phyloP scores from a whole-genome alignment of 1,140 invertebrate species.

The Microplitis mediator region DNA sequence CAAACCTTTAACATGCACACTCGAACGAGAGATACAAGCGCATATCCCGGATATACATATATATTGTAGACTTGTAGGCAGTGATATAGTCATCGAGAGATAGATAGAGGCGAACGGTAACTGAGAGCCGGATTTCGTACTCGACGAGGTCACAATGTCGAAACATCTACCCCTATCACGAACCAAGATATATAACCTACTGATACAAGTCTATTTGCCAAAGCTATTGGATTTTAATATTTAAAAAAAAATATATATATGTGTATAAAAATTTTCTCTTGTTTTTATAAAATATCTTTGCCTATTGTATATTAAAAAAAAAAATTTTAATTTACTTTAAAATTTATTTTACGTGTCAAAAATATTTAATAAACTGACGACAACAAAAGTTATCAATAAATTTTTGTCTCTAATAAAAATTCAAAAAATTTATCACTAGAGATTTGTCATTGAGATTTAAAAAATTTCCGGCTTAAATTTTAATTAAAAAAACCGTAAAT shows the following conservation, averaged over 20 bases:
- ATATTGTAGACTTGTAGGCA: not conserved
- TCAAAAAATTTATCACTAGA: no score
- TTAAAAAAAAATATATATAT: not conserved
- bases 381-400: not conserved
- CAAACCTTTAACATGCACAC: not conserved
- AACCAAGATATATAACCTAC: conserved; percentile 45
- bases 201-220: conserved; percentile 52
- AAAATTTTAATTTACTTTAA: no score
- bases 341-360: no score
- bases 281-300: no score
- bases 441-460: no score
- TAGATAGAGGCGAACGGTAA: conserved; percentile 26
- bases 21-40: not conserved
- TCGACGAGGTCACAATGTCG: conserved; percentile 45
- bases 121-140: conserved; percentile 43
- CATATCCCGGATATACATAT: not conserved
- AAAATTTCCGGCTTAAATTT: no score
- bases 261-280: no score
- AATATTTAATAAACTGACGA: not conserved
- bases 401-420: no score
- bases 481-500: no score
- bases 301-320: no score
- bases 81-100: conserved; percentile 29
- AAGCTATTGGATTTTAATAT: conserved; percentile 47
- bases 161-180: conserved; percentile 43